These are phyloP conservation scores for Ceraclea dissimilis DNA, from an alignment of 2,888 invertebrate genomes.

Conservation along the genomic window DNA sequence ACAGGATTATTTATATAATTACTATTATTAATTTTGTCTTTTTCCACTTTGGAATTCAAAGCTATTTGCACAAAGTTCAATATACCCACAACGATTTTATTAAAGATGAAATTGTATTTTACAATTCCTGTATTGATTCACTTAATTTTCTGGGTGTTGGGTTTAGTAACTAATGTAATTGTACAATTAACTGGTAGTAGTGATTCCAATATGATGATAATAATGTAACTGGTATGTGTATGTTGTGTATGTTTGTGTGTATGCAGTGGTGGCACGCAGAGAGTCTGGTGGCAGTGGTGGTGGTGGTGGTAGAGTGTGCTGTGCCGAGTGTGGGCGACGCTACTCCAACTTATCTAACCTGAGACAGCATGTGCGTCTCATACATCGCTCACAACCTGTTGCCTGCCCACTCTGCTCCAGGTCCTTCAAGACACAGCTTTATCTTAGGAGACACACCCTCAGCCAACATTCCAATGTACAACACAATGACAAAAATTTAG, in stretches of 20 bases:
- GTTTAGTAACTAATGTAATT: too few species aligned
- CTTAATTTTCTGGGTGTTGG: too few species aligned
- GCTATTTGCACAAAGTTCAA: too few species aligned
- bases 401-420: slow-evolving; percentile 63
- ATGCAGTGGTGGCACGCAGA: slow-evolving; percentile 26
- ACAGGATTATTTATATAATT: too few species aligned
- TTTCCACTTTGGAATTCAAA: too few species aligned
- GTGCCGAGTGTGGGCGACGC: slow-evolving; percentile 61
- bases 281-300: slow-evolving; percentile 32
- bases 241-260: slow-evolving; percentile 22
- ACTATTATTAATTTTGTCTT: too few species aligned
- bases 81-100: too few species aligned
- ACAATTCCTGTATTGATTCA: too few species aligned
- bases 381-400: slow-evolving; percentile 64
- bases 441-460: slow-evolving; percentile 66
- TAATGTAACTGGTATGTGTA: slow-evolving; percentile 10
- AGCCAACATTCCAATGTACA: slow-evolving; percentile 48
- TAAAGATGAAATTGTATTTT: too few species aligned
- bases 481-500: slow-evolving; percentile 1
- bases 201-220: too few species aligned
- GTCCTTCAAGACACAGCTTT: slow-evolving; percentile 68
- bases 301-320: slow-evolving; percentile 42
- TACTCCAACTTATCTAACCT: slow-evolving; percentile 68
- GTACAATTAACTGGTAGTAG: too few species aligned
- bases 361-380: slow-evolving; percentile 67